A percentile compares a stretch with the other conserved stretches of the same genome.
Conservation (phyloP, 1,140 invertebrate species). For the Vanessa atalanta region DNA sequence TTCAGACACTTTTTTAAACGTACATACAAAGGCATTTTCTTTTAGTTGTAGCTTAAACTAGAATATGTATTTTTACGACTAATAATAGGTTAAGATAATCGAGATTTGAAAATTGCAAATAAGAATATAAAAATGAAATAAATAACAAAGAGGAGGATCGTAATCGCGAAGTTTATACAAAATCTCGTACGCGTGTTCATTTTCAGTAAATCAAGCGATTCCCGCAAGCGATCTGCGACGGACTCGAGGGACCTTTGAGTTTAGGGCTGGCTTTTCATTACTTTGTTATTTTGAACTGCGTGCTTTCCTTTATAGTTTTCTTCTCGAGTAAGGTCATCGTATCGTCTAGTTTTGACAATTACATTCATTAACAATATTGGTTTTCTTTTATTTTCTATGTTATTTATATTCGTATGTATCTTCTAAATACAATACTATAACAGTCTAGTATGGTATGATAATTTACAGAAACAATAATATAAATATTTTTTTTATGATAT, state of each 20-base stretch:
- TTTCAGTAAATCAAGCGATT: conserved; percentile 45
- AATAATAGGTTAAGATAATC: neutral
- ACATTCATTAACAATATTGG: no score
- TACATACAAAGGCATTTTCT: no score
- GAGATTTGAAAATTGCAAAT: conserved; percentile 4
- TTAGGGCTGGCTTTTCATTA: conserved; percentile 10
- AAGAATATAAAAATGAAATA: conserved; percentile 10
- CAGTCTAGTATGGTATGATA: no score
- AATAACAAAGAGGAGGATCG: conserved; percentile 13
- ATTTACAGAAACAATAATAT: no score
- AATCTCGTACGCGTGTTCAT: conserved; percentile 25
- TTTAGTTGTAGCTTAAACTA: no score
- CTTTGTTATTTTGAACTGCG: neutral
- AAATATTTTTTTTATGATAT: no score
- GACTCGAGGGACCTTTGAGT: conserved; percentile 17
- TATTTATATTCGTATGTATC: no score
- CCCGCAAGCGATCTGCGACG: conserved; percentile 36
- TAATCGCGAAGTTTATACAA: conserved; percentile 20
- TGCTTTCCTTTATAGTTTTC: neutral
- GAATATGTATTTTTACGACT: no score
- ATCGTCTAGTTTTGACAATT: no score
- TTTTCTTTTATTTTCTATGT: no score
- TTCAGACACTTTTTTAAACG: no score
- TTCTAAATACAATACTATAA: no score
- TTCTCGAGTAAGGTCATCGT: neutral